phyloP scores from a whole-genome alignment of 2,797 vertebrate genomes.

The Enteromius argenteus region DNA sequence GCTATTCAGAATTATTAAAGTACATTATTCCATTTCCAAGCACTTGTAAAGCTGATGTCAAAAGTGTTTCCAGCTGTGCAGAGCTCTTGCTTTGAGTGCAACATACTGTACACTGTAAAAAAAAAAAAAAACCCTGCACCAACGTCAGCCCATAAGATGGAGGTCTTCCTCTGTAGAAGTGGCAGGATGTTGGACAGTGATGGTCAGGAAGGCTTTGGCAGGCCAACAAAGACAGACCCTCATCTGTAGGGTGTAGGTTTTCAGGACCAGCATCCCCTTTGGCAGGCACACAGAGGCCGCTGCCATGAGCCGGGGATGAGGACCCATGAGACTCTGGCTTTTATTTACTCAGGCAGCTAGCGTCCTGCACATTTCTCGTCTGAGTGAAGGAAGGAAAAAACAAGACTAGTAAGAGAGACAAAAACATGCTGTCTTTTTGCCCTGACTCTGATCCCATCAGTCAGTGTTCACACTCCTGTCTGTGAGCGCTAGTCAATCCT shows the following conservation, averaged over 20 bases:
- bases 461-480: constrained; percentile 97
- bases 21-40: constrained; percentile 65
- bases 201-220: constrained; percentile 98
- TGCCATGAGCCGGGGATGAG: constrained; percentile 85
- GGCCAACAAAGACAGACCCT: constrained; percentile 99
- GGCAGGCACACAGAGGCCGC: constrained; percentile 94
- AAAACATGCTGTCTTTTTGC: constrained; percentile 66
- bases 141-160: constrained; percentile 89
- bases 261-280: constrained; percentile 96
- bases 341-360: constrained; percentile 99
- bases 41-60: constrained; percentile 84
- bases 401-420: constrained; percentile 65
- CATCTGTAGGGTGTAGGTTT: constrained; percentile 99
- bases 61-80: constrained; percentile 86
- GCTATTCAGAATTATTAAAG: neutral
- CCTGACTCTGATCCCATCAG: constrained; percentile 87
- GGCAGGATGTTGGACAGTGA: constrained; percentile 90
- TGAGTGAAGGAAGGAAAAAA: constrained; percentile 86
- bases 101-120: constrained; percentile 58
- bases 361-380: constrained; percentile 97
- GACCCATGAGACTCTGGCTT: constrained; percentile 86
- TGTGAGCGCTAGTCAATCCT: constrained; percentile 12
- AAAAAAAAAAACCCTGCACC: constrained; percentile 35
- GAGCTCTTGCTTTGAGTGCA: constrained; percentile 86
- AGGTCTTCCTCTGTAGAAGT: constrained; percentile 93